These are phyloP conservation scores for Adineta ricciae DNA, from an alignment of 2,888 invertebrate genomes.

Conservation along the genomic window DNA sequence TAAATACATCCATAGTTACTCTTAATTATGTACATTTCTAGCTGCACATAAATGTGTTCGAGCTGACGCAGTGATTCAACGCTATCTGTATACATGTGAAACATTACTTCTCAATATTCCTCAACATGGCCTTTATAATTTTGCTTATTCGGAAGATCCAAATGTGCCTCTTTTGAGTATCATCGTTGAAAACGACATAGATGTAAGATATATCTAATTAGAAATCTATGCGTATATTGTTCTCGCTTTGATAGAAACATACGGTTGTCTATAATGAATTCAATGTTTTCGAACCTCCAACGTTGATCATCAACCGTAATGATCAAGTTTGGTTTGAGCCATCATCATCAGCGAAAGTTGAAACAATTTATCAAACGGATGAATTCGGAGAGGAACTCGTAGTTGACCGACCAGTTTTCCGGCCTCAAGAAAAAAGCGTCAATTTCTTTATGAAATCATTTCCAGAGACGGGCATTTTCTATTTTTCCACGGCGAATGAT, in stretches of 20 bases:
- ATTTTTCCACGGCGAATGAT: neutral
- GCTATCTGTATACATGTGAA: neutral
- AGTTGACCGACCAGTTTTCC: neutral
- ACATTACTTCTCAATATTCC: neutral
- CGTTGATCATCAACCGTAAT: neutral
- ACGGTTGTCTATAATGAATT: neutral
- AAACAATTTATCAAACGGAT: neutral
- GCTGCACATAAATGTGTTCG: neutral
- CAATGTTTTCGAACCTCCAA: neutral
- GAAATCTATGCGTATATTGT: neutral
- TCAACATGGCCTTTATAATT: conserved; percentile 2
- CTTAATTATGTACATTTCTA: neutral
- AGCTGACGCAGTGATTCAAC: neutral
- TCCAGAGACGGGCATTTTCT: neutral
- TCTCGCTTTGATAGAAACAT: neutral
- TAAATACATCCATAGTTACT: too few species aligned
- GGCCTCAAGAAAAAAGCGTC: neutral
- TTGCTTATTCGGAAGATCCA: neutral
- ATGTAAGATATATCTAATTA: neutral
- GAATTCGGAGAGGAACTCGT: neutral
- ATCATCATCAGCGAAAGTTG: neutral
- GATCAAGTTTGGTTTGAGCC: conserved; percentile 1
- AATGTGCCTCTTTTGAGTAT: neutral
- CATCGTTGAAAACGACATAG: neutral
- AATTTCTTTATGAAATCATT: neutral